Percentiles rank a stretch among this genome's conserved stretches.
Evolutionary conservation across 2,888 invertebrate genomes (phyloP).

Genomic region (Xylota sylvarum): DNA sequence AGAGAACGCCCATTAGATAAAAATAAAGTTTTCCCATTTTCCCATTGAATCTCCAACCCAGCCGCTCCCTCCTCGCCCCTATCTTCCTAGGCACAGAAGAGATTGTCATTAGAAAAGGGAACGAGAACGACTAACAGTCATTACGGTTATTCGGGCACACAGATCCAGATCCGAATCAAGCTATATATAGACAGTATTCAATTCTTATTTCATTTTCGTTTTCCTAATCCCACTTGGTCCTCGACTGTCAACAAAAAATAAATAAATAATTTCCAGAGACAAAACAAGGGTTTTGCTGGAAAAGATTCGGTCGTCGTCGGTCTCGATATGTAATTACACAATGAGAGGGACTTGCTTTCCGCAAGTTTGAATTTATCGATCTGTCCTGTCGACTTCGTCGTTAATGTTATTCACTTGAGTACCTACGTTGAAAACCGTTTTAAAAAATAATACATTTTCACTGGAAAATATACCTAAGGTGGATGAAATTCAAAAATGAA

Average conservation of each 20-base stretch:
- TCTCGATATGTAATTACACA: slow-evolving; percentile 62
- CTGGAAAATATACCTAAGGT: slow-evolving; percentile 14
- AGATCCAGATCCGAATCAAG: slow-evolving; percentile 18
- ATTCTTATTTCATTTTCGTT: slow-evolving; percentile 67
- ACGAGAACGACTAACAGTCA: slow-evolving; percentile 63
- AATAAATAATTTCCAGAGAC: slow-evolving; percentile 58
- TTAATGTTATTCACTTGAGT: slow-evolving; percentile 61
- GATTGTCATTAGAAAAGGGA: slow-evolving; percentile 60
- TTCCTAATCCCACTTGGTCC: slow-evolving; percentile 57
- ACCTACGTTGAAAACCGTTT: slow-evolving; percentile 47
- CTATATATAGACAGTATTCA: slow-evolving; percentile 44
- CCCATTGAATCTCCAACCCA: slow-evolving; percentile 49
- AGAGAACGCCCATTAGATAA: slow-evolving; percentile 69
- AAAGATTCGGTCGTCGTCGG: slow-evolving; percentile 17
- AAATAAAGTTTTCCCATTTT: slow-evolving; percentile 68
- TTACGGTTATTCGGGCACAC: slow-evolving; percentile 62
- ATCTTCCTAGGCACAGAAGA: slow-evolving; percentile 45
- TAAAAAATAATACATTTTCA: slow-evolving; percentile 63
- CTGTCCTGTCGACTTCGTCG: slow-evolving; percentile 53
- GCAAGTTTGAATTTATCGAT: slow-evolving; percentile 65
- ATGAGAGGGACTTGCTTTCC: slow-evolving; percentile 47
- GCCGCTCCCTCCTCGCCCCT: background rate
- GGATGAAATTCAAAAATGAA: slow-evolving; percentile 42
- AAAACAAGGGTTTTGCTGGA: slow-evolving; percentile 53
- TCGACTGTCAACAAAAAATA: slow-evolving; percentile 61